Conservation (phyloP, 2,797 vertebrate genomes). For the Coranthus polyacanthus region DNA sequence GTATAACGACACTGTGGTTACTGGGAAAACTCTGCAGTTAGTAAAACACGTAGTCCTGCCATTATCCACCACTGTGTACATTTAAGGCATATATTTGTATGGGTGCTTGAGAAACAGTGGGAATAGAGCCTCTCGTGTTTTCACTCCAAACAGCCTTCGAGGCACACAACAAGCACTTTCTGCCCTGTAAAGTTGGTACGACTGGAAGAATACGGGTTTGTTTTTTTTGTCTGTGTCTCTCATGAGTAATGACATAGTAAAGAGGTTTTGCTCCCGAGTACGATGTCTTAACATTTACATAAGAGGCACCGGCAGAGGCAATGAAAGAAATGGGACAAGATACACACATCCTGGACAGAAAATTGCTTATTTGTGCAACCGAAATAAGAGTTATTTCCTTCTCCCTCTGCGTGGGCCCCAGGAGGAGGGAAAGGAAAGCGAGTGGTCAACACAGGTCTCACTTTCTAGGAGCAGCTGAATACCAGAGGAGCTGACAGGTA, state of each 20-base stretch:
- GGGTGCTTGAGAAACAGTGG: not conserved
- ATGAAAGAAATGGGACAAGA: slow-evolving; percentile 26
- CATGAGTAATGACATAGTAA: not conserved
- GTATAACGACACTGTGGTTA: slow-evolving; percentile 23
- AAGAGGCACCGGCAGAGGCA: not conserved
- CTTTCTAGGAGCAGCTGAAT: slow-evolving; percentile 75
- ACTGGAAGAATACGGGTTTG: not conserved
- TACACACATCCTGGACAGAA: slow-evolving; percentile 5
- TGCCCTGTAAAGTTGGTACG: not conserved
- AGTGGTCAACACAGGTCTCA: slow-evolving; percentile 65
- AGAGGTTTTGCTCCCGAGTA: not conserved
- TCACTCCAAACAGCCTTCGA: slow-evolving; percentile 30
- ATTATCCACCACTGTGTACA: too few species aligned
- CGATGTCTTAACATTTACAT: not conserved
- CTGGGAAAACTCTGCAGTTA: slow-evolving; percentile 7
- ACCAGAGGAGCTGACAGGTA: slow-evolving; percentile 82
- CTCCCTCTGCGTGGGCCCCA: slow-evolving; percentile 56
- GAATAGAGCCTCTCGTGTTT: slow-evolving; percentile 21
- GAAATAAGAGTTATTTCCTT: slow-evolving; percentile 56
- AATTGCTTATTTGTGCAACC: slow-evolving; percentile 38
- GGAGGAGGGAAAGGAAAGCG: slow-evolving; percentile 42
- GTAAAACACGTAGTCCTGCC: slow-evolving; percentile 5
- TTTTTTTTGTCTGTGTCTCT: not conserved
- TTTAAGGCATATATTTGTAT: not conserved
- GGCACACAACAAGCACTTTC: slow-evolving; percentile 29